A percentile compares a stretch with the other conserved stretches of the same genome.
These are phyloP conservation scores for Platygyra sinensis DNA, from an alignment of 64 coral and sea anemone species.

Conservation along the genomic window DNA sequence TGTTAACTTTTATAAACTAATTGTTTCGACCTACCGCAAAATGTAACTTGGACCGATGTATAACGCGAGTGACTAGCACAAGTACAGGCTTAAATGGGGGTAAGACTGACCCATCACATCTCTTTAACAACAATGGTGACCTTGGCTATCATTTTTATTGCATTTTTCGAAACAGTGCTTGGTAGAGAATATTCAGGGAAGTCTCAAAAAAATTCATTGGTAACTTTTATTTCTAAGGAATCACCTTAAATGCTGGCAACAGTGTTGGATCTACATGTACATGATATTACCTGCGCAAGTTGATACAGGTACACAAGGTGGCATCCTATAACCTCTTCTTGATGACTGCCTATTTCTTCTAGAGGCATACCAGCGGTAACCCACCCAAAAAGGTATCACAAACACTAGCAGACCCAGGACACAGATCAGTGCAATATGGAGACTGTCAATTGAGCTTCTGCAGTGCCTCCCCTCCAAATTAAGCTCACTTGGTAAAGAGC, in stretches of 20 bases:
- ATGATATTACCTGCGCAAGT: neutral
- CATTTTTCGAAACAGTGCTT: too few relatives aligned
- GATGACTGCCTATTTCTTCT: neutral
- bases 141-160: too few relatives aligned
- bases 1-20: too few relatives aligned
- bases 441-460: neutral
- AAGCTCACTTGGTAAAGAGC: neutral
- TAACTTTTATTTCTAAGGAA: too few relatives aligned
- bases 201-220: too few relatives aligned
- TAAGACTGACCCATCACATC: too few relatives aligned
- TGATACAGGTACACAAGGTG: neutral
- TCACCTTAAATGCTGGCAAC: neutral
- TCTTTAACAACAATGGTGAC: too few relatives aligned
- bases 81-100: too few relatives aligned
- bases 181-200: too few relatives aligned
- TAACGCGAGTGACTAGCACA: too few relatives aligned
- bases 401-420: neutral
- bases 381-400: neutral
- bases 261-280: neutral
- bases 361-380: neutral
- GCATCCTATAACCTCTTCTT: neutral
- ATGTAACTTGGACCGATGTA: too few relatives aligned
- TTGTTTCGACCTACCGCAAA: too few relatives aligned
- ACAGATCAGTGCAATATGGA: neutral
- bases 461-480: neutral